phyloP scores from a whole-genome alignment of 53 echinoderm and acorn worm species.

The Antedon mediterranea region DNA sequence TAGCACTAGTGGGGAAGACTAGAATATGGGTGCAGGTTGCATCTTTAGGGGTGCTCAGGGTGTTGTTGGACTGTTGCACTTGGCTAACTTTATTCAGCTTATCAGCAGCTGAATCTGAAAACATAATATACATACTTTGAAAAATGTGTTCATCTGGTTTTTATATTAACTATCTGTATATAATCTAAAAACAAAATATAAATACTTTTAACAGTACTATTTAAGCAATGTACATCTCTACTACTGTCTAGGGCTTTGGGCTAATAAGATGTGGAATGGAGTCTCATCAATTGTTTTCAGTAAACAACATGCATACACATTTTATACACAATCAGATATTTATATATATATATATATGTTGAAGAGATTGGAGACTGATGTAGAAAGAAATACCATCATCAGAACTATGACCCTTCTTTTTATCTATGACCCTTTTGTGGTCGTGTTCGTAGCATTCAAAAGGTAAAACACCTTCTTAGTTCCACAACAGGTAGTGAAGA shows the following conservation, averaged over 20 bases:
- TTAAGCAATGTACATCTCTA: too few species aligned
- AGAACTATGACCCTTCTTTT: not conserved
- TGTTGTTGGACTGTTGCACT: constrained; percentile 74
- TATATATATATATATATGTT: not conserved
- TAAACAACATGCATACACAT: too few species aligned
- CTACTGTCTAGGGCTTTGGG: too few species aligned
- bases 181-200: too few species aligned
- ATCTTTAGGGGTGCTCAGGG: constrained; percentile 83
- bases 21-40: constrained; percentile 81
- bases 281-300: too few species aligned
- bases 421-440: not conserved
- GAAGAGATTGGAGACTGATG: not conserved
- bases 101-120: constrained; percentile 75
- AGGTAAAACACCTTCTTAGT: not conserved
- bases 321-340: too few species aligned
- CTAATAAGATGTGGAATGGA: too few species aligned
- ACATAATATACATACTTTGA: not conserved
- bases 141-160: too few species aligned
- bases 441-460: not conserved
- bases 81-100: constrained; percentile 77
- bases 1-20: constrained; percentile 97
- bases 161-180: too few species aligned
- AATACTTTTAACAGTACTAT: too few species aligned
- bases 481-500: not conserved
- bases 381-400: not conserved